Conservation (phyloP, 1,140 invertebrate species). For the Frieseomelitta varia region DNA sequence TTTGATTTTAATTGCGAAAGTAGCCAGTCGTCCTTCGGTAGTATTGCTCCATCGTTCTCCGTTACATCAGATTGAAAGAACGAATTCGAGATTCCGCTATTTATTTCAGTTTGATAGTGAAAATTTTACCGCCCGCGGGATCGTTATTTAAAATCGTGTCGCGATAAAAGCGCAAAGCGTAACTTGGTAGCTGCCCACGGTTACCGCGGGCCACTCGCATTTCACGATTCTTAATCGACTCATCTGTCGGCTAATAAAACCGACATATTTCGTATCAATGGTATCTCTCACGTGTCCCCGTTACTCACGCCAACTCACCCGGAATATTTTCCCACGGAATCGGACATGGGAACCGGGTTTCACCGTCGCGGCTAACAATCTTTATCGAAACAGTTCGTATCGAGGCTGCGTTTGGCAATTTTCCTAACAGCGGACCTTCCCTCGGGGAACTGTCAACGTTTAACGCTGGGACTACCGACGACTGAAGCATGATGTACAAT, state of each 20-base stretch:
- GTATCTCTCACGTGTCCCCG: background rate
- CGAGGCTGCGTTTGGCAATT: slow-evolving; percentile 28
- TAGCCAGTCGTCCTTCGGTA: too few species aligned
- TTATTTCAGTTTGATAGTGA: too few species aligned
- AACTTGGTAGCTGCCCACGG: background rate
- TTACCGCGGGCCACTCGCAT: background rate
- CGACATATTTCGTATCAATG: background rate
- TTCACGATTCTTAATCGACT: slow-evolving; percentile 23
- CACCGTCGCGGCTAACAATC: slow-evolving; percentile 10
- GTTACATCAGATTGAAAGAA: too few species aligned
- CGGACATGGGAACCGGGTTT: background rate
- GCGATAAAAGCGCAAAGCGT: background rate
- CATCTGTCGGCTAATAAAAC: slow-evolving; percentile 18
- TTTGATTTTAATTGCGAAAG: too few species aligned
- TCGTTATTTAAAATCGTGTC: slow-evolving; percentile 11
- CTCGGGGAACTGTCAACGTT: background rate
- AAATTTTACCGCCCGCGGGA: too few species aligned
- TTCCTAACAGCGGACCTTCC: background rate
- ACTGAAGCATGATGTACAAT: too few species aligned
- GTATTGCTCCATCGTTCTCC: too few species aligned
- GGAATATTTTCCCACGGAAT: background rate
- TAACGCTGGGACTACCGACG: too few species aligned
- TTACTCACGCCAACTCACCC: background rate
- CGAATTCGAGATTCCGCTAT: too few species aligned
- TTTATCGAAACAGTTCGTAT: slow-evolving; percentile 33